Conservation (phyloP, 2,797 vertebrate species). For the Salmo trutta region DNA sequence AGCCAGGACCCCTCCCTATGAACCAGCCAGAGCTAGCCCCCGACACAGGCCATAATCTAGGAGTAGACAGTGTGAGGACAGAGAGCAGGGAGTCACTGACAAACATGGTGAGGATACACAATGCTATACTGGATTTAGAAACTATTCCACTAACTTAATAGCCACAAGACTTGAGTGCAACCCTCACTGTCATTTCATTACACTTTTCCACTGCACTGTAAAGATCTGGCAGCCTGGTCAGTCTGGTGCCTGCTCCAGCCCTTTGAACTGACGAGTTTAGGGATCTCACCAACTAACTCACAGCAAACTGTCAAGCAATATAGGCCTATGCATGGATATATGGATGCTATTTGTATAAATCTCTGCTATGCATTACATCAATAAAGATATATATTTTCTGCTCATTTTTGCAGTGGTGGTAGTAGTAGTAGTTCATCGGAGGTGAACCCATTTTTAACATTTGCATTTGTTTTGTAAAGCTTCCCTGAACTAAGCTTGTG, state of each 20-base stretch:
- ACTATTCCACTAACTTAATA: not conserved
- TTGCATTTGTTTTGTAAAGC: constrained; percentile 1
- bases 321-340: not conserved
- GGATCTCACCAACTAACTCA: not conserved
- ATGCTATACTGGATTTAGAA: constrained; percentile 8
- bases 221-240: not conserved
- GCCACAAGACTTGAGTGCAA: constrained; percentile 6
- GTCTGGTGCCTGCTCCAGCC: not conserved
- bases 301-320: not conserved
- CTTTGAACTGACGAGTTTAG: not conserved
- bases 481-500: not conserved
- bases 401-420: not conserved
- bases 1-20: not conserved
- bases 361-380: not conserved
- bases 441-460: not conserved
- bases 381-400: not conserved
- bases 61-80: not conserved
- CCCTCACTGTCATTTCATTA: constrained; percentile 13
- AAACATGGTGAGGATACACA: constrained; percentile 6
- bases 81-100: not conserved
- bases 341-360: not conserved
- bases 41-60: not conserved
- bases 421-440: not conserved
- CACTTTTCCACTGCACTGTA: constrained; percentile 18
- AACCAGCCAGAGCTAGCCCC: not conserved